Percentiles rank a stretch among this genome's conserved stretches.
Evolutionary conservation across 2,113 vertebrate genomes (phyloP).

Genomic region (Lasiurus borealis): DNA sequence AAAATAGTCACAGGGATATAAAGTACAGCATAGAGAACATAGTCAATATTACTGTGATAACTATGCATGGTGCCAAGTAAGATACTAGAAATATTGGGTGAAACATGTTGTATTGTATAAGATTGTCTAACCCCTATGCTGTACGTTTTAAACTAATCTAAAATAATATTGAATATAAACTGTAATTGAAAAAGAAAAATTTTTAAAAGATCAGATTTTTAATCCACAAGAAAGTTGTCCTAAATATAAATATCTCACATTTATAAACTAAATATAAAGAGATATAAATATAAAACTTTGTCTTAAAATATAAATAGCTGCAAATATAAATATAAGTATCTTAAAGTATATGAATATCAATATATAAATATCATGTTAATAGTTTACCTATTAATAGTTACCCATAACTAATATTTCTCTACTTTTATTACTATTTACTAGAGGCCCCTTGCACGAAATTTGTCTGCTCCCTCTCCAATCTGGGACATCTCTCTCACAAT

Average conservation of each 20-base stretch:
- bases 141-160: not conserved
- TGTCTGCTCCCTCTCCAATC: too few species aligned
- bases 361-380: constrained; percentile 1
- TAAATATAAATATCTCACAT: not conserved
- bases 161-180: not conserved
- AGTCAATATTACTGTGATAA: not conserved
- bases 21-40: not conserved
- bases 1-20: not conserved
- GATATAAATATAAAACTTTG: not conserved
- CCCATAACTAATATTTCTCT: not conserved
- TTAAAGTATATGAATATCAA: constrained; percentile 23
- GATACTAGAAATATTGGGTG: not conserved
- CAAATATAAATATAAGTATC: not conserved
- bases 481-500: too few species aligned
- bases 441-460: too few species aligned
- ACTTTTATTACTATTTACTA: not conserved
- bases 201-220: not conserved
- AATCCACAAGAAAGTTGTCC: not conserved
- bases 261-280: not conserved
- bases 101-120: not conserved
- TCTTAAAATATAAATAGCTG: not conserved
- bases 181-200: not conserved
- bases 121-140: not conserved
- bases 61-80: not conserved
- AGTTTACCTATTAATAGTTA: not conserved